Evolutionary conservation across 2,797 vertebrate genomes (phyloP), one percentile per base, ranked within the genome.

Genomic region (Eurystomus glaucurus): DNA sequence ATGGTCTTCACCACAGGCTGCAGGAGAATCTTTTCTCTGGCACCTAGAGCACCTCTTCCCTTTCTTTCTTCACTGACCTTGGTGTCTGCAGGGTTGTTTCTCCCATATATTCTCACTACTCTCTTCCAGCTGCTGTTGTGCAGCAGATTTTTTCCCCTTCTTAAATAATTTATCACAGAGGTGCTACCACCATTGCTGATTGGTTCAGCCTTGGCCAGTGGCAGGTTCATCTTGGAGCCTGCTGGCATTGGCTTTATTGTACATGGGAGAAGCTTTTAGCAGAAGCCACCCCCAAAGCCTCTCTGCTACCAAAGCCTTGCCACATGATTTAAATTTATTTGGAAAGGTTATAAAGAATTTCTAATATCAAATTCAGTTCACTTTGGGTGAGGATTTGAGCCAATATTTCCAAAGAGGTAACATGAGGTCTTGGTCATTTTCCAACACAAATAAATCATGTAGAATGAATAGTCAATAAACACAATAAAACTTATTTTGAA

Each of bases 111-210:
- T 65, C 23, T 51, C 61, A 66, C 10, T 61, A 35, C 25, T 83
- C 26, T 57, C 16, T 66, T 11, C 31, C 3, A 11, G 35, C 8
- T 50, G 51, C 29, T 19, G 9, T 33, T 57, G 19, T 1, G 1
- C 20, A 61, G 5, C 4, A 14, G 31, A 11, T 37, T 70, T 57
- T 48, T 9, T 9, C 14, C 20, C 19, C 35, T 22, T 54, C 58
- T 46, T 72, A 55, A 62, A 21, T 8, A 8, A 13, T 3, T 39
- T 62, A 9, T 46, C 50, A 14, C 28, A 39, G 41, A 39, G 4
- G 14, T 1, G 0, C 33, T 39, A 39, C 9, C 16, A 58, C 8
- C 1, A 1, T 29, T 1, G 1, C 29, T 26, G 8, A 39, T 33
- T 3, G 29, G 8, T 23, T 41, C 4, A 5, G 43, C 7, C 6